A percentile compares a stretch with the other conserved stretches of the same genome.
Evolutionary conservation across 2,113 vertebrate genomes (phyloP).

Genomic region (Prietella phreatophila): DNA sequence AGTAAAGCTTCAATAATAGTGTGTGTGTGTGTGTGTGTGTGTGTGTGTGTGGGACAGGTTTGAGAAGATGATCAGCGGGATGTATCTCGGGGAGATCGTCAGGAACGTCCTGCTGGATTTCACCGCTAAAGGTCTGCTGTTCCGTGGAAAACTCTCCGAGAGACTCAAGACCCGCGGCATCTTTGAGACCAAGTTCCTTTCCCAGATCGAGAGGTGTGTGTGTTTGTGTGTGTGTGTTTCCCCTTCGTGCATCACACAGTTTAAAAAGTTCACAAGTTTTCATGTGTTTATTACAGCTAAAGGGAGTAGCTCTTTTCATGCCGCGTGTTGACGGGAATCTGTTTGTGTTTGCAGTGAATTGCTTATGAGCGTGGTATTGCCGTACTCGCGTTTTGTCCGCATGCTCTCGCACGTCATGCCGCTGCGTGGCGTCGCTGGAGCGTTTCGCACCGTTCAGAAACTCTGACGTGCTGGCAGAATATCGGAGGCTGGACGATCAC

Average conservation of each 20-base stretch:
- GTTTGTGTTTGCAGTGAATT: background rate
- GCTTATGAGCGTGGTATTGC: background rate
- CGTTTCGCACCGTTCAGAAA: background rate
- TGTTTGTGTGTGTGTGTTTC: background rate
- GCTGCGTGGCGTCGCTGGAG: background rate
- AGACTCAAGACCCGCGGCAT: slow-evolving; percentile 90
- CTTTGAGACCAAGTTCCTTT: slow-evolving; percentile 95
- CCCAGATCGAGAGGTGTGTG: slow-evolving; percentile 91
- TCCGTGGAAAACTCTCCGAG: slow-evolving; percentile 89
- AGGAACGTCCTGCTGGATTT: slow-evolving; percentile 91
- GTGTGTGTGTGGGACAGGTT: slow-evolving; percentile 71
- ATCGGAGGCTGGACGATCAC: background rate
- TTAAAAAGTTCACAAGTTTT: background rate
- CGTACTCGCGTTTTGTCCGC: background rate
- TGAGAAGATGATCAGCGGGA: slow-evolving; percentile 98
- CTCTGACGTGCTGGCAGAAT: background rate
- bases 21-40: slow-evolving; percentile 4
- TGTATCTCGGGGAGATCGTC: slow-evolving; percentile 96
- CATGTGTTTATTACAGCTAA: background rate
- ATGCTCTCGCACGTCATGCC: background rate
- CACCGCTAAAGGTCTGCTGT: slow-evolving; percentile 87
- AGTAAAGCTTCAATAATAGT: background rate
- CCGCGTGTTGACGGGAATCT: background rate
- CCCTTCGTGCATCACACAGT: background rate
- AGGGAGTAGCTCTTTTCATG: too few species aligned